These are phyloP conservation scores for Oophaga pumilio DNA, from an alignment of 2,113 vertebrate genomes.

Conservation along the genomic window DNA sequence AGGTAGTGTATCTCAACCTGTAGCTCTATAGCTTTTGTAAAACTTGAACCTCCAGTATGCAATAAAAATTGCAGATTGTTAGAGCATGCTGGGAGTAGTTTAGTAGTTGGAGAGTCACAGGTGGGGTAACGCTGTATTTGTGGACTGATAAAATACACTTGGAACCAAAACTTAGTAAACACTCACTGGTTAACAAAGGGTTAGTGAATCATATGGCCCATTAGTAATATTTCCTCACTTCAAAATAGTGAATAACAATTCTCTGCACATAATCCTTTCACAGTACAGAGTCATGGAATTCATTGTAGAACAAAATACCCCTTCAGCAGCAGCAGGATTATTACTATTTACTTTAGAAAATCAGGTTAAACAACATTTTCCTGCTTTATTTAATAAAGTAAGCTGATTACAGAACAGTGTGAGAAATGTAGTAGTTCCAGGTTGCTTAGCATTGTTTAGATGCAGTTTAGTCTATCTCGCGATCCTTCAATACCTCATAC, in stretches of 20 bases:
- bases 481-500: background rate
- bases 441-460: background rate
- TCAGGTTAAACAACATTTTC: slow-evolving; percentile 3
- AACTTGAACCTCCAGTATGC: too few relatives aligned
- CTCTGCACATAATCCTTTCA: slow-evolving; percentile 10
- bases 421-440: background rate
- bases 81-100: too few relatives aligned
- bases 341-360: slow-evolving; percentile 28
- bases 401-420: slow-evolving; percentile 8
- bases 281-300: background rate
- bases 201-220: background rate
- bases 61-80: too few relatives aligned
- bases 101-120: too few relatives aligned
- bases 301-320: slow-evolving; percentile 14
- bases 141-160: too few relatives aligned
- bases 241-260: background rate
- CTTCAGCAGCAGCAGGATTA: slow-evolving; percentile 22
- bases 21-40: too few relatives aligned
- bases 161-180: too few relatives aligned
- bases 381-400: slow-evolving; percentile 16
- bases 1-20: too few relatives aligned
- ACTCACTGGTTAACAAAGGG: background rate
- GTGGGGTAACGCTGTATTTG: too few relatives aligned
- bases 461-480: background rate
- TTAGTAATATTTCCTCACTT: background rate